Evolutionary conservation across 2,797 vertebrate species (phyloP).

Genomic region (Amazonetta brasiliensis): DNA sequence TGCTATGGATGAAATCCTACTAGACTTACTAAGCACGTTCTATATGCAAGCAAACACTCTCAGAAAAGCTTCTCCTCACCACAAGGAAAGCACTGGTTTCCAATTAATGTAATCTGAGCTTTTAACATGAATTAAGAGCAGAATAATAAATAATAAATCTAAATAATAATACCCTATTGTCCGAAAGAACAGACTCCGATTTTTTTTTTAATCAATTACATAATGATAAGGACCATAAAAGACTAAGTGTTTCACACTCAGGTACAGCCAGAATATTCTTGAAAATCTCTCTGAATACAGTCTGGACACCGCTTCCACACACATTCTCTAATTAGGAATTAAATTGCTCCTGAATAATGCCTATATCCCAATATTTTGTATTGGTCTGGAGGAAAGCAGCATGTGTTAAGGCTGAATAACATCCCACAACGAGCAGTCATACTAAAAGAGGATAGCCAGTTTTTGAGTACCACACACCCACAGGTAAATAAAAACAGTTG

Average conservation of each 20-base stretch:
- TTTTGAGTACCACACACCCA: conserved; percentile 28
- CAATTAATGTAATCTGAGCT: background rate
- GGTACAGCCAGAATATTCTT: background rate
- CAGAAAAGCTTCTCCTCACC: background rate
- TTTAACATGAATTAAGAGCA: conserved; percentile 10
- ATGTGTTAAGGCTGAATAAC: background rate
- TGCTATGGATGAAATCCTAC: background rate
- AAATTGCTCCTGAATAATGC: background rate
- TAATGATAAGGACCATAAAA: background rate
- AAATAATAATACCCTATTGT: background rate
- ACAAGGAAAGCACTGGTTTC: conserved; percentile 2
- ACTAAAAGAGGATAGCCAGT: background rate
- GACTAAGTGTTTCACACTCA: background rate
- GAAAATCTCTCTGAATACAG: background rate
- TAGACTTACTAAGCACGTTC: background rate
- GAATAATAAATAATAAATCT: background rate
- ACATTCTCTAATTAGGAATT: conserved; percentile 3
- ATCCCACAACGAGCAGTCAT: conserved; percentile 5
- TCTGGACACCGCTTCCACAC: background rate
- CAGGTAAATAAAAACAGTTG: conserved; percentile 16
- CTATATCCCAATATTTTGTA: background rate
- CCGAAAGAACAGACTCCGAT: background rate
- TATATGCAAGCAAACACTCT: background rate
- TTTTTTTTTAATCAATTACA: background rate
- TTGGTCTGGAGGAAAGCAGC: conserved; percentile 7